Conservation (phyloP, 2,113 vertebrate genomes). For the Emydocephalus ijimae region DNA sequence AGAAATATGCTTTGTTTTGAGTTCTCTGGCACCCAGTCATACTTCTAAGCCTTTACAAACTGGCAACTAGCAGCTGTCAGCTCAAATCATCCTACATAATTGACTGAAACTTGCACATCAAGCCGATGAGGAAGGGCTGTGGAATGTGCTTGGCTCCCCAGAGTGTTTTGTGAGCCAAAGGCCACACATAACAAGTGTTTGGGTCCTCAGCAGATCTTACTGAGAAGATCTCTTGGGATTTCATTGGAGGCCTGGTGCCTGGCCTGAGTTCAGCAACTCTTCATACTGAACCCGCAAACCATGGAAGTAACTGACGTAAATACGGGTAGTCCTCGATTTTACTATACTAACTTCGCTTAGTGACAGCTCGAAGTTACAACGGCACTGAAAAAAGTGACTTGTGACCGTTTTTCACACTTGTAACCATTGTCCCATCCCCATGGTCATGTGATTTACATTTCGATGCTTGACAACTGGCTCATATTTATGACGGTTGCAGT, state of each 20-base stretch:
- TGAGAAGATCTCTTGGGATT: background rate
- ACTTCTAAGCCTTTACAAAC: slow-evolving; percentile 32
- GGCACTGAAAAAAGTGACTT: no score
- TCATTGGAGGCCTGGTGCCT: background rate
- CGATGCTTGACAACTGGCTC: no score
- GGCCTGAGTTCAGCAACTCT: background rate
- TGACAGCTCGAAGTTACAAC: no score
- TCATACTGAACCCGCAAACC: background rate
- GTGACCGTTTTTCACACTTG: no score
- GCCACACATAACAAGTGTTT: background rate
- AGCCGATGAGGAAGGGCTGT: background rate
- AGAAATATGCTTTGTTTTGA: slow-evolving; percentile 22
- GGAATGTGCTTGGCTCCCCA: background rate
- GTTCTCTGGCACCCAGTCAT: slow-evolving; percentile 8
- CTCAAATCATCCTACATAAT: slow-evolving; percentile 18
- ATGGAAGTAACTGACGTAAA: background rate
- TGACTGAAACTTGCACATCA: slow-evolving; percentile 3
- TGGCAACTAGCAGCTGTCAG: slow-evolving; percentile 22
- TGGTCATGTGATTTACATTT: no score
- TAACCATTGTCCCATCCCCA: no score
- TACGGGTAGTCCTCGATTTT: no score
- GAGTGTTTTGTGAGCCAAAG: background rate
- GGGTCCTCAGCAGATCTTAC: background rate
- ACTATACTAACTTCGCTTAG: no score
- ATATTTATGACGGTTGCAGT: no score